Base-by-base conservation (phyloP, 2,888 invertebrate genomes). In the Trichacis sp. region DNA sequence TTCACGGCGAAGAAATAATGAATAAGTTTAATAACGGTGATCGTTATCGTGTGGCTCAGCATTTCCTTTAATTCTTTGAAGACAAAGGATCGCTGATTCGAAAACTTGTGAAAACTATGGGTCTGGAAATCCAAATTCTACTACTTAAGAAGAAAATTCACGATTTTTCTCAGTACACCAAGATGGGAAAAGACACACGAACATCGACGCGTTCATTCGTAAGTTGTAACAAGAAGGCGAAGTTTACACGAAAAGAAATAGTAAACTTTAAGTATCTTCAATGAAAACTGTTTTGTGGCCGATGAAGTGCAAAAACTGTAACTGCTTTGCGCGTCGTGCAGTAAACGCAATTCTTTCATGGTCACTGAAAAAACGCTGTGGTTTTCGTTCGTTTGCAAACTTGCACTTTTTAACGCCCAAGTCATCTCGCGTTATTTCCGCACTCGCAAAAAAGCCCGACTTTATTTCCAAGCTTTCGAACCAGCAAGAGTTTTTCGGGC, bases 21-120 rank as follows among this genome's bases (percentile, higher is more conserved):
- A 33, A 12, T 53, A 60, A 54, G 43, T 53, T 60, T 53, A 60
- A 54, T 54, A 60, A 60, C 46, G 53, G 18, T 11, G n/a, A 33
- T 33, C 33, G n/a, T 33, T 33, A 33, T 33, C 33, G 8, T 9
- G 8, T n/a, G 11, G 33, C 2, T 33, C 9, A 11, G 11, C 8
- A 33, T 33, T 9, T 12, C 6, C n/a, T 9, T 15, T 17, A 8
- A 3, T 24, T 40, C 40, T 29, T 47, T 24, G 4, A 24, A 24
- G 24, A 24, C 24, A 24, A 24, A 8, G 24, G 8, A 24, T 24
- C 24, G 8, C 3, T 5, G 24, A 24, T 24, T 24, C 8, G 24
- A 3, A 3, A 24, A 24, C 3, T 24, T 24, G 8, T 24, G 24
- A 24, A 24, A 24, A 5, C 24, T 3, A 24, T 5, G 8, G 24